A percentile compares a stretch with the other conserved stretches of the same genome.
phyloP scores from a whole-genome alignment of 2,888 invertebrate species.

The Nephrotoma guestfalica region DNA sequence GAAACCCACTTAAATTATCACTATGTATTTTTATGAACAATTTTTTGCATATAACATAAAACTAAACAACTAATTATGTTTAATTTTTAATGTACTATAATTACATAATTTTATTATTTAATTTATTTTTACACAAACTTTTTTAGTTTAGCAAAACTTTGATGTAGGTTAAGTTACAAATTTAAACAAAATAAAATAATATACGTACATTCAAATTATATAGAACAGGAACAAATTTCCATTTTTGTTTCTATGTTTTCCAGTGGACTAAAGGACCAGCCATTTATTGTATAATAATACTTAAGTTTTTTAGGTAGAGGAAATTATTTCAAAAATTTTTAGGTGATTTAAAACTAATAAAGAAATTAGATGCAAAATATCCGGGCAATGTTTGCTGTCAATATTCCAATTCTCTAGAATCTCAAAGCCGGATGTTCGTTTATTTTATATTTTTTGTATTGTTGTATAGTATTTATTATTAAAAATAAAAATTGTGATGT shows the following conservation, averaged over 20 bases:
- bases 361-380: background rate
- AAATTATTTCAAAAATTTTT: background rate
- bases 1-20: background rate
- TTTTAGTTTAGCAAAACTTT: background rate
- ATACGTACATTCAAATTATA: background rate
- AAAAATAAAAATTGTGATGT: background rate
- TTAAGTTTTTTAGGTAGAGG: background rate
- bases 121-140: background rate
- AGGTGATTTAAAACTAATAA: background rate
- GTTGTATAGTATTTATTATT: background rate
- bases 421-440: background rate
- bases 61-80: background rate
- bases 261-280: background rate
- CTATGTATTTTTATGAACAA: background rate
- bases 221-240: background rate
- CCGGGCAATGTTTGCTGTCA: background rate
- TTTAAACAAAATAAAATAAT: background rate
- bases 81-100: background rate
- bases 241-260: background rate
- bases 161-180: background rate
- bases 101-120: background rate
- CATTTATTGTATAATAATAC: background rate
- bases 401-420: background rate
- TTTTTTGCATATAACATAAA: background rate
- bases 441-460: background rate